Evolutionary conservation across 2,888 invertebrate species (phyloP).

Genomic region (Pristionchus fissidentatus): DNA sequence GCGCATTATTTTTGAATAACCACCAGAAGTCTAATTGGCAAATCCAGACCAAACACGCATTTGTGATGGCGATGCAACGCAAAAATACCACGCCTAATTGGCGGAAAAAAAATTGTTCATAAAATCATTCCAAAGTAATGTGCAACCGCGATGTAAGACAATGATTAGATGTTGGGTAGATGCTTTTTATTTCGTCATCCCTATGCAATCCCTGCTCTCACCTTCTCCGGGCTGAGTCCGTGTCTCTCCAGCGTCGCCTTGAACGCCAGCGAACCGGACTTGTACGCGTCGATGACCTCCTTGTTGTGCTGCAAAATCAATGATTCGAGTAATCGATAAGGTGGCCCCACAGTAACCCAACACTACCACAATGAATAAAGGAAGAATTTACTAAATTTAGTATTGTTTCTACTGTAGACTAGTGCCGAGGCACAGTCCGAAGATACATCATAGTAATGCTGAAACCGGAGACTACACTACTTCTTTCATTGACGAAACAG

Average conservation of each 20-base stretch:
- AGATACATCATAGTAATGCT: too few relatives aligned
- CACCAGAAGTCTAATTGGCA: neutral
- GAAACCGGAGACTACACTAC: too few relatives aligned
- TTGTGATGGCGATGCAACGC: too few relatives aligned
- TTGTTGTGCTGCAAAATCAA: slow-evolving; percentile 61
- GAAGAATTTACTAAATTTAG: neutral
- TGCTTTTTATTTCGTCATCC: neutral
- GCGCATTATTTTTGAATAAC: neutral
- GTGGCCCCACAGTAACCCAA: neutral
- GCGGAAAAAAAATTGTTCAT: too few relatives aligned
- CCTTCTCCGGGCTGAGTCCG: slow-evolving; percentile 70
- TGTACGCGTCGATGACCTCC: slow-evolving; percentile 71
- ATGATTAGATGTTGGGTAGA: neutral
- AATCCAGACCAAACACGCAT: neutral
- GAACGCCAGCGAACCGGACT: slow-evolving; percentile 69
- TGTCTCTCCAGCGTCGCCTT: slow-evolving; percentile 68
- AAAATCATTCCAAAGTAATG: neutral
- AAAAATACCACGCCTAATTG: too few relatives aligned
- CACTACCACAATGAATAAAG: neutral
- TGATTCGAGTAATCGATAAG: neutral
- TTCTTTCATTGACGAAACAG: too few relatives aligned
- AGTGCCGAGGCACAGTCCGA: too few relatives aligned
- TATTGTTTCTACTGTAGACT: too few relatives aligned
- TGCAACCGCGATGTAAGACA: too few relatives aligned
- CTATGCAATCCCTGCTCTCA: slow-evolving; percentile 46